Percentiles rank a stretch among this genome's conserved stretches.
These are phyloP conservation scores for Corvus cornix DNA, from an alignment of 2,113 vertebrate genomes.

Conservation along the genomic window DNA sequence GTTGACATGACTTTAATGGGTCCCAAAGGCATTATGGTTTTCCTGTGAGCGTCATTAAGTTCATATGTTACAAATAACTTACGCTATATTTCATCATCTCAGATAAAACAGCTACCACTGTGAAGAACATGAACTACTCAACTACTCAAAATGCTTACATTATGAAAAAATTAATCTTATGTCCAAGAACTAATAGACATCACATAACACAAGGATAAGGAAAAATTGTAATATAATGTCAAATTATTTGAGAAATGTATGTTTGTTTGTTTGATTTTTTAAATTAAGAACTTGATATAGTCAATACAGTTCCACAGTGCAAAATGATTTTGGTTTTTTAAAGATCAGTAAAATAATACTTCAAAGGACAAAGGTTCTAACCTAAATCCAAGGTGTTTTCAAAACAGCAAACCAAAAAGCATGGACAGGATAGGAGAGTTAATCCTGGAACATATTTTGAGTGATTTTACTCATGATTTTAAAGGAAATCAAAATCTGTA, in stretches of 20 bases:
- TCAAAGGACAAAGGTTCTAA: background rate
- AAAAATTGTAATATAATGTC: background rate
- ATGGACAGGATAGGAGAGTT: background rate
- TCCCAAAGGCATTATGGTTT: background rate
- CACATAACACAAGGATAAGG: background rate
- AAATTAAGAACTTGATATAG: background rate
- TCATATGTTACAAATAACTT: conserved; percentile 2
- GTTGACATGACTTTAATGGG: background rate
- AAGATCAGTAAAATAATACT: background rate
- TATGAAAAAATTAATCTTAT: background rate
- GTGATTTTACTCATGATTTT: background rate
- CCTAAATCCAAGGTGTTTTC: background rate
- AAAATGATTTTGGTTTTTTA: background rate
- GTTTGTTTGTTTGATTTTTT: background rate
- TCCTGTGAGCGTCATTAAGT: conserved; percentile 1
- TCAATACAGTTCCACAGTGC: background rate
- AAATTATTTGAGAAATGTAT: background rate
- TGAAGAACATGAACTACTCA: background rate
- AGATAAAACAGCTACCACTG: background rate
- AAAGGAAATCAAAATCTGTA: background rate
- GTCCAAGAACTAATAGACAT: background rate
- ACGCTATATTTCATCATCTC: conserved; percentile 5
- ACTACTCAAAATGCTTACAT: background rate
- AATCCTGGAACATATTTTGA: background rate
- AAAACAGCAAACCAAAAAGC: background rate